Evolutionary conservation across 2,797 vertebrate genomes (phyloP).

Genomic region (Brotula barbata): DNA sequence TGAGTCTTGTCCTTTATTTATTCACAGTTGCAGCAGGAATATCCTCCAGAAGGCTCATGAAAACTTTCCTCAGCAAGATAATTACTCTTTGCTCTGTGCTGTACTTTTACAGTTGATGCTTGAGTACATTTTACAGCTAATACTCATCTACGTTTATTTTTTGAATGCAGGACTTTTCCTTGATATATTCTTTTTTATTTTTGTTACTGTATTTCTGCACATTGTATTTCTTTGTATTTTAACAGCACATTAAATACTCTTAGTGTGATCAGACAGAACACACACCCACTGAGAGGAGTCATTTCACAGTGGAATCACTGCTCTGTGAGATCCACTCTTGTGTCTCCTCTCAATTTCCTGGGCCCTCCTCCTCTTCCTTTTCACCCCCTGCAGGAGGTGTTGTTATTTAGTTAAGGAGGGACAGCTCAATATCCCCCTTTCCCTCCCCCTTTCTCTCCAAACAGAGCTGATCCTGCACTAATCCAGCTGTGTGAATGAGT

Average conservation of each 20-base stretch:
- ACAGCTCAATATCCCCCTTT: constrained; percentile 74
- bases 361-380: background rate
- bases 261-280: too few relatives aligned
- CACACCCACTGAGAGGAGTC: constrained; percentile 4
- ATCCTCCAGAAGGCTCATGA: too few relatives aligned
- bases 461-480: constrained; percentile 82
- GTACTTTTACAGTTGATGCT: background rate
- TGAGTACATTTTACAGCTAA: too few relatives aligned
- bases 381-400: constrained; percentile 46
- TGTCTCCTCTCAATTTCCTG: constrained; percentile 47
- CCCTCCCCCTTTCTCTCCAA: too few relatives aligned
- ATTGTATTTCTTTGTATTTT: too few relatives aligned
- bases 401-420: constrained; percentile 46
- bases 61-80: too few relatives aligned
- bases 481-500: constrained; percentile 84
- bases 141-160: background rate
- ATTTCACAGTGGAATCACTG: constrained; percentile 29
- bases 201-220: background rate
- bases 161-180: background rate
- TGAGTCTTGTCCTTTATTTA: too few relatives aligned
- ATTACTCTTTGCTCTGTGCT: too few relatives aligned
- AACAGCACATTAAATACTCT: too few relatives aligned
- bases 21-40: too few relatives aligned
- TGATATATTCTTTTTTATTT: too few relatives aligned
- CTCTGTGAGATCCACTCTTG: constrained; percentile 23